phyloP scores from a whole-genome alignment of 2,888 invertebrate genomes.

The Cynaeus angustus region DNA sequence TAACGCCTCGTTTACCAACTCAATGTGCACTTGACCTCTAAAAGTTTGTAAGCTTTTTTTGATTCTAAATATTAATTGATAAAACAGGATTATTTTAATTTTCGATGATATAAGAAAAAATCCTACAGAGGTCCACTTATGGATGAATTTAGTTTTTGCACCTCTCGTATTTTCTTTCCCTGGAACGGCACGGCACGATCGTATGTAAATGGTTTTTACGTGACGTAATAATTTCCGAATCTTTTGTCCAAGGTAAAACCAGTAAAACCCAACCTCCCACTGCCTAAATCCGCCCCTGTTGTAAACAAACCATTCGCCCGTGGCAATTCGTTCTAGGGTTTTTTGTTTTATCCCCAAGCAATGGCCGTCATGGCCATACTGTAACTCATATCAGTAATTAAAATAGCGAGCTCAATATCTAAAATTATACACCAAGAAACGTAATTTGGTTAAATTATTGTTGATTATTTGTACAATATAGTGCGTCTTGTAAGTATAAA shows the following conservation, averaged over 20 bases:
- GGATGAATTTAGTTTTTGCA: too few species aligned
- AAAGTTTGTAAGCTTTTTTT: too few species aligned
- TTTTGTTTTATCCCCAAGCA: constrained; percentile 32
- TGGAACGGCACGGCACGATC: too few species aligned
- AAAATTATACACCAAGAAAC: constrained; percentile 32
- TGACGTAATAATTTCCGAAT: too few species aligned
- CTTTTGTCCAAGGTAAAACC: constrained; percentile 1
- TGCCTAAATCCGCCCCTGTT: constrained; percentile 26
- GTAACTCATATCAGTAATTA: constrained; percentile 40
- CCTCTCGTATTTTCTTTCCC: too few species aligned
- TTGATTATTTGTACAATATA: constrained; percentile 22
- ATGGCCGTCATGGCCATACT: constrained; percentile 47
- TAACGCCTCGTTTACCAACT: too few species aligned
- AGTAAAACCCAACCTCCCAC: background rate
- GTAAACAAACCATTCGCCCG: constrained; percentile 21
- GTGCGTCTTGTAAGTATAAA: constrained; percentile 41
- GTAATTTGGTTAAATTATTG: constrained; percentile 35
- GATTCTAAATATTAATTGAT: too few species aligned
- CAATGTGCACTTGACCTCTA: too few species aligned
- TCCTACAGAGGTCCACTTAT: too few species aligned
- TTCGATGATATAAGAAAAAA: too few species aligned
- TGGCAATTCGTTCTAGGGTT: constrained; percentile 23
- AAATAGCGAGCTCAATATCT: constrained; percentile 30
- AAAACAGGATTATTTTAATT: too few species aligned
- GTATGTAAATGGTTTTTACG: too few species aligned